phyloP scores from a whole-genome alignment of 2,113 vertebrate species.

The Panthera uncia region DNA sequence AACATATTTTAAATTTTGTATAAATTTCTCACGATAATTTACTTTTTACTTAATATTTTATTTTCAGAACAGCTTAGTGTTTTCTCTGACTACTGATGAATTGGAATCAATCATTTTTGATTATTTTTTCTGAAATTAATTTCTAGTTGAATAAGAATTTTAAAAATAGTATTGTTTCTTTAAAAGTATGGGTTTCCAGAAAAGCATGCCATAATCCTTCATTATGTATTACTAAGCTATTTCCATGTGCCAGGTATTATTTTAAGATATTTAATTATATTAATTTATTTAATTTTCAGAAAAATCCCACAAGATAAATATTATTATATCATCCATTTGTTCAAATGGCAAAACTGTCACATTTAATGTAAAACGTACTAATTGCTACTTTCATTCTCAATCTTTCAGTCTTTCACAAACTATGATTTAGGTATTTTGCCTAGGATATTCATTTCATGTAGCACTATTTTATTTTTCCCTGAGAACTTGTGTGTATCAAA shows the following conservation, averaged over 20 bases:
- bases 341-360: neutral
- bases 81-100: neutral
- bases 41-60: neutral
- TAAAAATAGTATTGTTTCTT: neutral
- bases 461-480: neutral
- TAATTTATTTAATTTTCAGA: neutral
- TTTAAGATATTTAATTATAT: neutral
- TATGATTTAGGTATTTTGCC: neutral
- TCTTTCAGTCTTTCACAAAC: neutral
- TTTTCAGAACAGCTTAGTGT: neutral
- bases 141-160: neutral
- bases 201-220: neutral
- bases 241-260: neutral
- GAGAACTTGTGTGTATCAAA: neutral
- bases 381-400: neutral
- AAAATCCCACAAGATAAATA: neutral
- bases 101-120: neutral
- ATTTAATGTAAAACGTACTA: neutral
- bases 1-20: neutral
- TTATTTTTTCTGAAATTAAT: neutral
- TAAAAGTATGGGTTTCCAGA: neutral
- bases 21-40: neutral
- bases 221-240: neutral
- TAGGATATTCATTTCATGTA: neutral
- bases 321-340: neutral